Evolutionary conservation across 2,797 vertebrate genomes (phyloP).

Genomic region (Enteromius afrohamiltoni): DNA sequence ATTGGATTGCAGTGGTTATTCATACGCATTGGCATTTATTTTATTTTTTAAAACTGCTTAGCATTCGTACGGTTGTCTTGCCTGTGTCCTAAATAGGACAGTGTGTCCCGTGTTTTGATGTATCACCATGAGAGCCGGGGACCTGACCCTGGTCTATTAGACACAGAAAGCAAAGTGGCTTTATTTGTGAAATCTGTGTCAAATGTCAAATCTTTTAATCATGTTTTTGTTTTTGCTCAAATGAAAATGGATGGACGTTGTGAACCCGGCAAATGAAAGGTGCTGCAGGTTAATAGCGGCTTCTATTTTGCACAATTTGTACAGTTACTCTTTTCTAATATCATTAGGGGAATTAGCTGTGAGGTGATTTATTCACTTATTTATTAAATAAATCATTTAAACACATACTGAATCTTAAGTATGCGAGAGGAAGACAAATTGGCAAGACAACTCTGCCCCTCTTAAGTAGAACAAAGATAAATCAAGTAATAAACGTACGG

Average conservation of each 20-base stretch:
- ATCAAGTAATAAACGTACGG: constrained; percentile 82
- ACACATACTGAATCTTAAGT: constrained; percentile 79
- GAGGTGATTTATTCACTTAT: constrained; percentile 83
- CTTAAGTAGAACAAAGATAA: constrained; percentile 81
- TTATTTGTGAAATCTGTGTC: constrained; percentile 79
- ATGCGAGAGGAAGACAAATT: constrained; percentile 75
- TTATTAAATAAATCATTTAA: constrained; percentile 85
- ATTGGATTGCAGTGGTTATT: constrained; percentile 57
- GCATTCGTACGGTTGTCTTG: constrained; percentile 63
- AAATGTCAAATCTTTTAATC: constrained; percentile 79
- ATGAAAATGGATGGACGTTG: constrained; percentile 79
- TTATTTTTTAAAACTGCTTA: constrained; percentile 49
- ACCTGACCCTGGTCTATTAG: constrained; percentile 70
- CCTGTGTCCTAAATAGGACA: constrained; percentile 57
- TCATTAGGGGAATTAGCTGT: constrained; percentile 84
- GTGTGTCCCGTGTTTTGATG: constrained; percentile 61
- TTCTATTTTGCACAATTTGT: constrained; percentile 80
- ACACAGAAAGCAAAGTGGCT: constrained; percentile 67
- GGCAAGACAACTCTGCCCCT: constrained; percentile 73
- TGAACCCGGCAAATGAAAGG: constrained; percentile 77
- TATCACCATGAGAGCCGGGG: constrained; percentile 62
- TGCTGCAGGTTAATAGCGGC: constrained; percentile 80
- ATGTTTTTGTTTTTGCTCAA: constrained; percentile 79
- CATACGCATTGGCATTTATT: constrained; percentile 23
- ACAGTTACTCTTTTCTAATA: constrained; percentile 84